These are phyloP conservation scores for Aleiodes testaceus DNA, from an alignment of 2,888 invertebrate species.

Conservation along the genomic window DNA sequence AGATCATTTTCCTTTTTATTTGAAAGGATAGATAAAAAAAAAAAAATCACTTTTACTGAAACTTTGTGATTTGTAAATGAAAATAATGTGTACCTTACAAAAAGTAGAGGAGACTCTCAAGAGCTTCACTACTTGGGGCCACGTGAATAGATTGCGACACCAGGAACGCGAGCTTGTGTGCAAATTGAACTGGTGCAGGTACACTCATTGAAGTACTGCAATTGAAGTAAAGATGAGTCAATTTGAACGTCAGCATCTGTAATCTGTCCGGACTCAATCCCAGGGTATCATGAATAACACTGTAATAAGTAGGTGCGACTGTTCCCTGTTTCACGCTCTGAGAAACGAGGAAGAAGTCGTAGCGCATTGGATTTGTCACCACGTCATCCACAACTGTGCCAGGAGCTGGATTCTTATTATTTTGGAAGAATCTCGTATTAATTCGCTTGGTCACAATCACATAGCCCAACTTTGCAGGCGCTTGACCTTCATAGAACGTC, in stretches of 20 bases:
- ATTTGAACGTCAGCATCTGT: constrained; percentile 89
- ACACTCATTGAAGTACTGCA: constrained; percentile 85
- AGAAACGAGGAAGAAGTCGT: constrained; percentile 92
- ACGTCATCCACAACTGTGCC: constrained; percentile 92
- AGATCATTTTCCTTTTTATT: too few species aligned
- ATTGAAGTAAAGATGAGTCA: constrained; percentile 93
- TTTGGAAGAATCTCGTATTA: constrained; percentile 82
- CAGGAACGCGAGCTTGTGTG: constrained; percentile 93
- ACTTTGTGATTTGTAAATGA: neutral
- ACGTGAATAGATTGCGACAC: constrained; percentile 87
- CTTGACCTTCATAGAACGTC: constrained; percentile 74
- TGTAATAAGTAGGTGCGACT: constrained; percentile 92
- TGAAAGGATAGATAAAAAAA: too few species aligned
- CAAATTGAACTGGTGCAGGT: constrained; percentile 95
- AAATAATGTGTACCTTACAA: constrained; percentile 74
- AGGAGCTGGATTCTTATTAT: constrained; percentile 80
- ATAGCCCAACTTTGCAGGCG: constrained; percentile 78
- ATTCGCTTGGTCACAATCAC: constrained; percentile 93
- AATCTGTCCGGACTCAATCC: constrained; percentile 82
- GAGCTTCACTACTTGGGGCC: constrained; percentile 75
- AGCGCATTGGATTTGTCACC: constrained; percentile 84
- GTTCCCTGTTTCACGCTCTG: constrained; percentile 93
- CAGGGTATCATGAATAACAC: constrained; percentile 84
- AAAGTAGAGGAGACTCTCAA: constrained; percentile 81
- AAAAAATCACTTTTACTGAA: neutral